A percentile compares a stretch with the other conserved stretches of the same genome.
phyloP scores from a whole-genome alignment of 2,113 vertebrate genomes.

The Eudyptes chrysolophus region DNA sequence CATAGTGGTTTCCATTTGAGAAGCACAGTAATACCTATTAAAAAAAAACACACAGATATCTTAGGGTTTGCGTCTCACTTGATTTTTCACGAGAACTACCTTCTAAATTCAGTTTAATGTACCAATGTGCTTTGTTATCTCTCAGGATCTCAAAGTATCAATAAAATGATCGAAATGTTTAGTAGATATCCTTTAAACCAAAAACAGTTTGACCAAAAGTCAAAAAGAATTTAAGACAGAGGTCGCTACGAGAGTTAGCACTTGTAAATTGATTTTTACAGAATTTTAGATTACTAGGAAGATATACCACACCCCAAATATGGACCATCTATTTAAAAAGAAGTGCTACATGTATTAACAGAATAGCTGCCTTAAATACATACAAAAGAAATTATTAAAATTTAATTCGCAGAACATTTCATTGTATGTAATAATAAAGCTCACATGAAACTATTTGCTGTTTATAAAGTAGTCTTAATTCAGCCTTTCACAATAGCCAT shows the following conservation, averaged over 20 bases:
- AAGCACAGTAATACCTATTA: conserved; percentile 90
- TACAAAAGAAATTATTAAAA: not conserved
- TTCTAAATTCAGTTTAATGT: not conserved
- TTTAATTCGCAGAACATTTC: not conserved
- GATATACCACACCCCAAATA: not conserved
- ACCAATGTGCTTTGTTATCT: not conserved
- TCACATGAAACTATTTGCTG: not conserved
- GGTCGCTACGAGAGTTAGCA: not conserved
- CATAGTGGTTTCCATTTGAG: conserved; percentile 96
- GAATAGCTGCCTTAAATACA: not conserved
- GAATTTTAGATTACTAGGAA: not conserved
- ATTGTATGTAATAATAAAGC: not conserved
- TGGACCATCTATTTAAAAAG: not conserved
- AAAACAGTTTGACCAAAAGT: not conserved
- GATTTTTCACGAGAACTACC: not conserved
- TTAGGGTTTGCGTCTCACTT: not conserved
- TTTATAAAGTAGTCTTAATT: not conserved
- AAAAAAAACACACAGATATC: not conserved
- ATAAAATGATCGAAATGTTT: not conserved
- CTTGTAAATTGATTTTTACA: not conserved
- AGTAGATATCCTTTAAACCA: not conserved
- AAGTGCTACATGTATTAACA: not conserved
- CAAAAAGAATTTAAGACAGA: not conserved
- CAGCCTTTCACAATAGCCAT: not conserved
- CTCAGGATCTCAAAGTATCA: not conserved